Evolutionary conservation across 2,113 vertebrate species (phyloP), one percentile per base, ranked within the genome.

Genomic region (Phaethon lepturus): DNA sequence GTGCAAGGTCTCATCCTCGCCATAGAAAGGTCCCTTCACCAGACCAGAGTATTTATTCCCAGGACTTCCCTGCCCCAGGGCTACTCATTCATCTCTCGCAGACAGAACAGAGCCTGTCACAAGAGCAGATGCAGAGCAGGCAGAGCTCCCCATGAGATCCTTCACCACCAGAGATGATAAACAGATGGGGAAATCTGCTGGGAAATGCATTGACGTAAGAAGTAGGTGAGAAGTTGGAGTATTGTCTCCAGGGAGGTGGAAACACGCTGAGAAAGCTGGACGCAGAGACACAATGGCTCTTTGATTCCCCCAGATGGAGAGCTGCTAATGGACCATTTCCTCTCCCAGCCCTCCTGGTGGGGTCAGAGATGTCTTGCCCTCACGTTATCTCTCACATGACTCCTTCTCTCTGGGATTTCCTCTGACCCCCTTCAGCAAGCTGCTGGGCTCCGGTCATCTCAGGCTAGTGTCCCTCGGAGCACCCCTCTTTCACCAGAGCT

Each of bases 181-280:
- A 95, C 97, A 97, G 96, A 96, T 97, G 97, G 95, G 91, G 73
- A 95, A 89, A 79, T 97, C 95, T 97, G 71, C 95, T 97, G 96
- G 97, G 97, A 95, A 96, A 90, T 18, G 94, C 77, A 94, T 68
- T 96, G 95, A 97, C 94, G 96, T 97, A 78, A 91, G 92, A 91
- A 89, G 71, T 82, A 96, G 95, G 95, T 97, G 95, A 96, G 94
- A 95, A 64, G 94, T 94, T 97, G 93, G 49, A 92, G 73, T 66
- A 18, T 33, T 9, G 80, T 96, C 96, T 77, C 94, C 71, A 20
- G 35, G 85, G 96, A 94, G 92, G 53, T 93, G 95, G 69, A 45
- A 87, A 49, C 47, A 81, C 0, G 56, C 91, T 87, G 94, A 94
- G 97, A 96, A 96, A 91, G 91, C 92, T 76, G 93, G 35, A 88